Evolutionary conservation across 2,113 vertebrate species (phyloP).

Genomic region (Syrmaticus mikado): DNA sequence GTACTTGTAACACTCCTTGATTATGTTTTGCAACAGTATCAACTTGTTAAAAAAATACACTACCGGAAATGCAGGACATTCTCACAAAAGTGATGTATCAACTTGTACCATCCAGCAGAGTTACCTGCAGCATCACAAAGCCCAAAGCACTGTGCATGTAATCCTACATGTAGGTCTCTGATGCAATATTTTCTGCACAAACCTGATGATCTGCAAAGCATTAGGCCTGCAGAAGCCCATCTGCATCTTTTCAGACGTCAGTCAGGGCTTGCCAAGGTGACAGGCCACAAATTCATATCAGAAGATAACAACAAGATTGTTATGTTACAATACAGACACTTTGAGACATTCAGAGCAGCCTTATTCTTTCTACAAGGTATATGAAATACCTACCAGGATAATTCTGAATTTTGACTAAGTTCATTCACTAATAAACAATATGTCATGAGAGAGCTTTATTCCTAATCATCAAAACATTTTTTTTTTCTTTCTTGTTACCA

Average conservation of each 20-base stretch:
- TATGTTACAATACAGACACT: no score
- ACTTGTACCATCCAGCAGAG: background rate
- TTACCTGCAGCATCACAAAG: background rate
- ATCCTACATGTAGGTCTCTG: fast-evolving
- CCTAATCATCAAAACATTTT: background rate
- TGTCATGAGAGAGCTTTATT: background rate
- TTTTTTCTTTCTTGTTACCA: background rate
- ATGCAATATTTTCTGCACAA: background rate
- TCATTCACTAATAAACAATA: background rate
- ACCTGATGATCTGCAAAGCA: background rate
- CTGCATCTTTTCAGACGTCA: background rate
- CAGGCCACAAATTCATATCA: background rate
- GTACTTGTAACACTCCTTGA: background rate
- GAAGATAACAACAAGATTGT: background rate
- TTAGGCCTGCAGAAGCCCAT: background rate
- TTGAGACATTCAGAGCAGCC: background rate
- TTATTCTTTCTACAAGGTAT: background rate
- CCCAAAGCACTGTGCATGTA: background rate
- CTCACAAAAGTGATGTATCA: background rate
- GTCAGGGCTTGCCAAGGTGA: background rate
- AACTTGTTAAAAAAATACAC: background rate
- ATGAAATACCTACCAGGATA: background rate
- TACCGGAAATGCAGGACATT: background rate
- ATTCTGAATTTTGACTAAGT: background rate
- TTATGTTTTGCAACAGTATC: background rate